phyloP scores from a whole-genome alignment of 2,113 vertebrate species.

The Spheniscus mendiculus region DNA sequence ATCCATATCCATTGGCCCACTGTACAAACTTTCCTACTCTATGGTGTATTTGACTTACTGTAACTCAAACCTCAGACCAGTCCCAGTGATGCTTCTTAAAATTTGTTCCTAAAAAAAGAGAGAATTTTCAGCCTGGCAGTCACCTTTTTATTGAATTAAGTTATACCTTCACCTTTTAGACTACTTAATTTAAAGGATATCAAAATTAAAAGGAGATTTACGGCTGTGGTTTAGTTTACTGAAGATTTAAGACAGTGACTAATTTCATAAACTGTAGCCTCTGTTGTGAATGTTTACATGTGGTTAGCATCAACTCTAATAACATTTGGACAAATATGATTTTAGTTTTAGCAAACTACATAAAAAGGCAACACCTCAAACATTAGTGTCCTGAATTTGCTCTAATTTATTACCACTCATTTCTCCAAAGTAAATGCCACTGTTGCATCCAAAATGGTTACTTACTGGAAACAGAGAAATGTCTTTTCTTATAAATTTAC shows the following conservation, averaged over 20 bases:
- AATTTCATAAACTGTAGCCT: neutral
- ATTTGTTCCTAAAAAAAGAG: neutral
- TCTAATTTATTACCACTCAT: neutral
- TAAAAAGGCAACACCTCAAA: neutral
- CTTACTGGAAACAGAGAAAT: neutral
- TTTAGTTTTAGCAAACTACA: neutral
- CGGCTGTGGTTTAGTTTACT: neutral
- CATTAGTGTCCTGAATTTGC: neutral
- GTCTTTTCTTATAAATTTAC: neutral
- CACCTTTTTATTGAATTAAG: neutral
- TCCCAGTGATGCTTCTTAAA: neutral
- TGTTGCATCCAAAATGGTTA: neutral
- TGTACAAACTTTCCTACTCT: neutral
- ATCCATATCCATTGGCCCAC: neutral
- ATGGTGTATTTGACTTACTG: neutral
- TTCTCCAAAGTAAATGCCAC: neutral
- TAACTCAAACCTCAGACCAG: neutral
- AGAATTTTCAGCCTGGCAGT: neutral
- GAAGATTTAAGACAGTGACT: too few relatives aligned
- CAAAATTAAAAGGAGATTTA: neutral
- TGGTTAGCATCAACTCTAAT: neutral
- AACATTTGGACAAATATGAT: neutral
- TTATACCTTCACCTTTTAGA: neutral
- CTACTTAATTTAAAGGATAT: neutral
- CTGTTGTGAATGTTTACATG: neutral